Evolutionary conservation across 2,797 vertebrate species (phyloP).

Genomic region (Danio kyathit): DNA sequence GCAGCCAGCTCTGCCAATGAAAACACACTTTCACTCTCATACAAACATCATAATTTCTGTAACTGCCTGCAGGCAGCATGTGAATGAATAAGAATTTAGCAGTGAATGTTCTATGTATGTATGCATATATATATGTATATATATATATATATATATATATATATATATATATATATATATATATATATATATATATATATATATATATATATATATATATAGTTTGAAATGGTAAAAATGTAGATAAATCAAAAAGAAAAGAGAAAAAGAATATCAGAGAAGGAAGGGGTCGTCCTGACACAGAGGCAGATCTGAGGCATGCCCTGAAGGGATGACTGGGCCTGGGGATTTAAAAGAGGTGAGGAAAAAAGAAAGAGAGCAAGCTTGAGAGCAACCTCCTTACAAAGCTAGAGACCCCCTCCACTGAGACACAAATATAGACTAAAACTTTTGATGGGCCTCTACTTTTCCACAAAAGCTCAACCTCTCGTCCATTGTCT

Average conservation of each 20-base stretch:
- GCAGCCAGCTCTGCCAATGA: constrained; percentile 59
- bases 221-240: not conserved
- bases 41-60: constrained; percentile 63
- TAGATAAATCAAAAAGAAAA: constrained; percentile 39
- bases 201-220: not conserved
- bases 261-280: constrained; percentile 42
- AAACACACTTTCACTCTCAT: constrained; percentile 63
- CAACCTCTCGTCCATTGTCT: constrained; percentile 74
- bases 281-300: constrained; percentile 64
- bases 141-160: no score
- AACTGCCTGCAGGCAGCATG: constrained; percentile 22
- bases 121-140: no score
- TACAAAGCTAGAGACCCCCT: constrained; percentile 90
- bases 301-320: constrained; percentile 96
- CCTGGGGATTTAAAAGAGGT: constrained; percentile 91
- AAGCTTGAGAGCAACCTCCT: constrained; percentile 63
- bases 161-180: not conserved
- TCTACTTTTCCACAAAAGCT: constrained; percentile 82
- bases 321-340: constrained; percentile 99
- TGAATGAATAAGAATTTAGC: constrained; percentile 15
- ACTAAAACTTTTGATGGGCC: constrained; percentile 92
- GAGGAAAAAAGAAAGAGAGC: constrained; percentile 24
- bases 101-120: no score
- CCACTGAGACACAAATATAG: constrained; percentile 94
- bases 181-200: constrained; percentile 1